A percentile compares a stretch with the other conserved stretches of the same genome.
phyloP scores from a whole-genome alignment of 2,797 vertebrate species.

The Centroberyx gerrardi region DNA sequence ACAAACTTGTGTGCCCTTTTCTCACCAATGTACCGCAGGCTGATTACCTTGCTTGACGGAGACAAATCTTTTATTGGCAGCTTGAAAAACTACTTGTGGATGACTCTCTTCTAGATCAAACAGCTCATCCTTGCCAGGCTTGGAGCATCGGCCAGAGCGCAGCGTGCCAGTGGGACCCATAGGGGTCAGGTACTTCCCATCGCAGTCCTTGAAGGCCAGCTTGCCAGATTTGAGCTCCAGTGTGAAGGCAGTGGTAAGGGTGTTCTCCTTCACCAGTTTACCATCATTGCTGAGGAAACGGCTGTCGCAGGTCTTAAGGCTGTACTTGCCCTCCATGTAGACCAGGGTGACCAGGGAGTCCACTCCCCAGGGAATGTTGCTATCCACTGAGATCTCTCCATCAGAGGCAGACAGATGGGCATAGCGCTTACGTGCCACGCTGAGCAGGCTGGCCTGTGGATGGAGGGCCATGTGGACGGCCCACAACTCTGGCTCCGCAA shows the following conservation, averaged over 20 bases:
- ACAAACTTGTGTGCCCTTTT: background rate
- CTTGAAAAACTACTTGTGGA: conserved; percentile 95
- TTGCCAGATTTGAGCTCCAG: conserved; percentile 95
- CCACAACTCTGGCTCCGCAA: conserved; percentile 94
- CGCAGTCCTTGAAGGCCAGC: conserved; percentile 95
- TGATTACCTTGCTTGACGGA: conserved; percentile 96
- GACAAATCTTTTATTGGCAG: conserved; percentile 94
- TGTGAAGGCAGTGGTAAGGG: conserved; percentile 88
- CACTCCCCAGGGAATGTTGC: conserved; percentile 96
- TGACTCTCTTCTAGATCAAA: conserved; percentile 98
- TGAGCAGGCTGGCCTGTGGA: conserved; percentile 95
- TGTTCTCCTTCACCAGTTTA: conserved; percentile 90
- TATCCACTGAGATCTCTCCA: conserved; percentile 92
- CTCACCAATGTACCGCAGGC: background rate
- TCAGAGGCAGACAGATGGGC: conserved; percentile 93
- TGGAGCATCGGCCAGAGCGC: conserved; percentile 92
- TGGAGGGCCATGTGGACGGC: conserved; percentile 95
- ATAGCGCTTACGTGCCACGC: conserved; percentile 94
- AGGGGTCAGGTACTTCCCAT: conserved; percentile 94
- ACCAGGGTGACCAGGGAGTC: conserved; percentile 94
- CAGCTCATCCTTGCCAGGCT: conserved; percentile 96
- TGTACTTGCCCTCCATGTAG: conserved; percentile 93
- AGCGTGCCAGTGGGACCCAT: conserved; percentile 92
- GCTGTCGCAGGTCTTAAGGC: conserved; percentile 93
- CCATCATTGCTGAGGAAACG: conserved; percentile 94